Conservation (phyloP, 2,113 vertebrate genomes). For the Tupaia chinensis region DNA sequence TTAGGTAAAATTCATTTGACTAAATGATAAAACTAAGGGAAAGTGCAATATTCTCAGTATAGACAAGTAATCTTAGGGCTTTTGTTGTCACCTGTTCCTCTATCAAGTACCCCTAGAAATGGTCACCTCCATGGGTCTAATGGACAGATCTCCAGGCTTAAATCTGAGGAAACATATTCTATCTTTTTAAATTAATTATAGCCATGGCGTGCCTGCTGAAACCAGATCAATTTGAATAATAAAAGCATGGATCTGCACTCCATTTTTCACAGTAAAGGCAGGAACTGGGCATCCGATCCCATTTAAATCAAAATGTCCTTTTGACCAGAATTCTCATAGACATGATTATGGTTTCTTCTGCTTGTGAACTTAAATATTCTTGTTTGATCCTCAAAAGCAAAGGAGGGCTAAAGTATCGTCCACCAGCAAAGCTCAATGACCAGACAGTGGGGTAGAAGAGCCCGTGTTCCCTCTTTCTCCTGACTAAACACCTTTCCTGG, state of each 20-base stretch:
- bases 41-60: neutral
- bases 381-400: conserved; percentile 57
- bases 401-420: neutral
- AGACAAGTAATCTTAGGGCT: neutral
- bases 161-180: neutral
- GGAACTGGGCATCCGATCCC: conserved; percentile 47
- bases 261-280: conserved; percentile 54
- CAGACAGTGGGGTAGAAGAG: neutral
- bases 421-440: neutral
- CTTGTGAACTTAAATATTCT: conserved; percentile 55
- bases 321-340: conserved; percentile 75
- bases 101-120: neutral
- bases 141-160: neutral
- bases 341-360: conserved; percentile 77
- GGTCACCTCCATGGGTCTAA: neutral
- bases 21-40: neutral
- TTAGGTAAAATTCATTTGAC: conserved; percentile 6
- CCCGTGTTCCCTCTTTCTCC: neutral
- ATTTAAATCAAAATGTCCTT: conserved; percentile 80
- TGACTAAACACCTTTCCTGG: neutral
- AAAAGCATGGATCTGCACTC: conserved; percentile 10
- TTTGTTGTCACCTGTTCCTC: neutral
- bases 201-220: neutral
- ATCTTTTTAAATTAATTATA: conserved; percentile 2
- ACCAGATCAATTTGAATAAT: neutral